phyloP scores from a whole-genome alignment of 2,888 invertebrate species.

The Lasioglossum marginatum region DNA sequence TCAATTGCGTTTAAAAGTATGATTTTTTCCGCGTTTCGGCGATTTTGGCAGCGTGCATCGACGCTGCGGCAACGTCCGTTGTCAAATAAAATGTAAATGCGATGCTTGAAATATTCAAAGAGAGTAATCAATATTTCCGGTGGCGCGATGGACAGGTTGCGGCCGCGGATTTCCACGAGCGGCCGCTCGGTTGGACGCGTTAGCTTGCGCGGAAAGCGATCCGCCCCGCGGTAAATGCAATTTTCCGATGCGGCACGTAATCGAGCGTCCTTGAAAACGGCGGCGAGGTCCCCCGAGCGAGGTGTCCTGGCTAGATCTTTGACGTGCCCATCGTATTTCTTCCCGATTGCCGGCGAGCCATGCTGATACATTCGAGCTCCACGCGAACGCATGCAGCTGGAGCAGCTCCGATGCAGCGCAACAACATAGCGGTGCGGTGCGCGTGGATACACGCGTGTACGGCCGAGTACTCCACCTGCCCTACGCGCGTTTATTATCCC shows the following conservation, averaged over 20 bases:
- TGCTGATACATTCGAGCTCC: slow-evolving; percentile 43
- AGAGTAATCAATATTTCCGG: not conserved
- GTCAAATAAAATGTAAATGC: not conserved
- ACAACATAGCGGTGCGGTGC: not conserved
- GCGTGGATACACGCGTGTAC: slow-evolving; percentile 20
- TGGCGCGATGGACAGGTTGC: not conserved
- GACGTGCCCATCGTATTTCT: slow-evolving; percentile 44
- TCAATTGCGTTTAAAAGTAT: not conserved
- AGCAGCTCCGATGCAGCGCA: not conserved
- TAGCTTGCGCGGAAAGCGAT: not conserved
- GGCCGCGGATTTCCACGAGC: not conserved
- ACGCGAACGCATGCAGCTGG: not conserved
- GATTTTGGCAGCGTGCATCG: not conserved
- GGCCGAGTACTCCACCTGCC: slow-evolving; percentile 40
- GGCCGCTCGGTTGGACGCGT: not conserved
- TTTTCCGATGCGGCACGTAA: slow-evolving; percentile 2
- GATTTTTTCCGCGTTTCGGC: not conserved
- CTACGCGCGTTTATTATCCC: slow-evolving; percentile 45
- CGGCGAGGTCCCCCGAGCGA: not conserved
- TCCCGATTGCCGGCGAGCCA: slow-evolving; percentile 39
- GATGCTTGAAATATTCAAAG: not conserved
- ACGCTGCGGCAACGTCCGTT: not conserved
- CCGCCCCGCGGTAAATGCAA: not conserved
- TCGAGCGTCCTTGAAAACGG: slow-evolving; percentile 69
- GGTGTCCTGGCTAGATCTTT: slow-evolving; percentile 31